These are phyloP conservation scores for Aplochiton taeniatus DNA, from an alignment of 2,797 vertebrate species.

Conservation along the genomic window DNA sequence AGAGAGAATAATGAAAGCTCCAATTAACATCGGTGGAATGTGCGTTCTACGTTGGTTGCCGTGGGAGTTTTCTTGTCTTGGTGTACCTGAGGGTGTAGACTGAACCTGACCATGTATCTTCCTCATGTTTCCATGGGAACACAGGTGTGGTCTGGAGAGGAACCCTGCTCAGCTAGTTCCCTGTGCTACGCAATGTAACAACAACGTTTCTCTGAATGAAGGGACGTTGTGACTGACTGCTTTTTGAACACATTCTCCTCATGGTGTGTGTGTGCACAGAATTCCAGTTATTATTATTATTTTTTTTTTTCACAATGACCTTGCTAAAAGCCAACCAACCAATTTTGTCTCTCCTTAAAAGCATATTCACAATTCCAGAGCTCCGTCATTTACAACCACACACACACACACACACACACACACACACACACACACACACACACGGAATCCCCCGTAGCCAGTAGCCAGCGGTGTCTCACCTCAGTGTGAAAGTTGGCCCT, in stretches of 20 bases:
- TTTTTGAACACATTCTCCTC: background rate
- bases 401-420: background rate
- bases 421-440: constrained; percentile 7
- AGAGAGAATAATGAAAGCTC: too few species aligned
- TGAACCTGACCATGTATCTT: too few species aligned
- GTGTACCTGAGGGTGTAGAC: too few species aligned
- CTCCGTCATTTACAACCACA: background rate
- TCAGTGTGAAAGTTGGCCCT: constrained; percentile 48
- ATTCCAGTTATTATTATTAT: too few species aligned
- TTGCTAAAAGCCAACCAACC: background rate
- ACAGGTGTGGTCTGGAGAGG: constrained; percentile 51
- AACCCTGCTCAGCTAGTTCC: constrained; percentile 69
- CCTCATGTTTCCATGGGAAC: constrained; percentile 1
- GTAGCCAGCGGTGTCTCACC: constrained; percentile 44
- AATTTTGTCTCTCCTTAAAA: constrained; percentile 16
- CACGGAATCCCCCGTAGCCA: constrained; percentile 12
- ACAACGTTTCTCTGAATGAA: too few species aligned
- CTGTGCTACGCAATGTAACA: constrained; percentile 24
- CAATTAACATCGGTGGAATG: too few species aligned
- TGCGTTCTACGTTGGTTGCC: too few species aligned
- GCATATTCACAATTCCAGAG: background rate
- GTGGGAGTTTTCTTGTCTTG: too few species aligned
- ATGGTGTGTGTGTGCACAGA: constrained; percentile 9
- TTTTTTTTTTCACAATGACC: background rate
- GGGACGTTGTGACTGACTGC: too few species aligned